Evolutionary conservation across 92 coral and sea anemone species (phyloP).

Genomic region (Plumapathes pennacea): DNA sequence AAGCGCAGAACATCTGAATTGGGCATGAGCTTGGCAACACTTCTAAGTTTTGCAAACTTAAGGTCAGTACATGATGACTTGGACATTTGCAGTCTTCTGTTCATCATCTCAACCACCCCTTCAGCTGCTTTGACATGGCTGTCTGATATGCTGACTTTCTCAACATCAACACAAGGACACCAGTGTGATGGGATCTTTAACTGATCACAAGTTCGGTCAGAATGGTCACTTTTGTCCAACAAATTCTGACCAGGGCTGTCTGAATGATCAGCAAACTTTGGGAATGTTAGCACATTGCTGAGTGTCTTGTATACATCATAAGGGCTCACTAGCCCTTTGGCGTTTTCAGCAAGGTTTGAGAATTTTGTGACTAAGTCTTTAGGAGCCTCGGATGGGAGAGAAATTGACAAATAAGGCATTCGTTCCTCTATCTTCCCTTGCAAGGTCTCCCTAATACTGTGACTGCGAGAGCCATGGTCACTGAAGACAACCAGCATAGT

Average conservation of each 20-base stretch:
- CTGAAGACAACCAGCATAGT: slow-evolving; percentile 70
- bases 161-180: slow-evolving; percentile 54
- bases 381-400: slow-evolving; percentile 61
- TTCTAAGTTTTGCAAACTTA: slow-evolving; percentile 27
- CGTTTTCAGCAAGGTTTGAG: slow-evolving; percentile 42
- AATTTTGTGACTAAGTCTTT: slow-evolving; percentile 26
- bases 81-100: slow-evolving; percentile 11
- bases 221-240: slow-evolving; percentile 9
- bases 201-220: slow-evolving; percentile 37
- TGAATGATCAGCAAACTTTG: slow-evolving; percentile 6
- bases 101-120: slow-evolving; percentile 7
- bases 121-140: slow-evolving; percentile 17
- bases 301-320: slow-evolving; percentile 75
- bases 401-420: slow-evolving; percentile 70
- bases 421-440: slow-evolving; percentile 85
- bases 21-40: slow-evolving; percentile 34
- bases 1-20: slow-evolving; percentile 49
- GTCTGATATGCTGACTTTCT: not conserved
- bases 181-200: slow-evolving; percentile 57
- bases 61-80: slow-evolving; percentile 24
- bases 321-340: slow-evolving; percentile 56
- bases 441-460: slow-evolving; percentile 47
- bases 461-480: slow-evolving; percentile 69
- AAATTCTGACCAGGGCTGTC: slow-evolving; percentile 32
- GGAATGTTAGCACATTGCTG: slow-evolving; percentile 32